Percentiles rank a stretch among this genome's conserved stretches.
These are phyloP conservation scores for Sebastes diaconus DNA, from an alignment of 2,797 vertebrate genomes.

Conservation along the genomic window DNA sequence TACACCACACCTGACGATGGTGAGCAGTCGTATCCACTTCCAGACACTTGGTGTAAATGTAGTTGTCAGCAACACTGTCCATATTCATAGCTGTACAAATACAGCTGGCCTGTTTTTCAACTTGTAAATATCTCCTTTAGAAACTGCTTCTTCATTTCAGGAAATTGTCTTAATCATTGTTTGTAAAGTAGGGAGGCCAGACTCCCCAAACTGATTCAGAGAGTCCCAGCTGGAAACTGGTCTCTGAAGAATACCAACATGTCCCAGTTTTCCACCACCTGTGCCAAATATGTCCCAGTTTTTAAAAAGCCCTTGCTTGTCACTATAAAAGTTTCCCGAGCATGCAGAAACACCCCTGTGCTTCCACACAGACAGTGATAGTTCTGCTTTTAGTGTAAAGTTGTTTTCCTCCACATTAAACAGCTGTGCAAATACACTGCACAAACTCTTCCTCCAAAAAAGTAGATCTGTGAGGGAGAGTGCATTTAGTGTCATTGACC, in stretches of 20 bases:
- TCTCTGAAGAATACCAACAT: constrained; percentile 13
- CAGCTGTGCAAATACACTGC: background rate
- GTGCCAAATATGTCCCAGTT: constrained; percentile 23
- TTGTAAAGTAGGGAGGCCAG: constrained; percentile 25
- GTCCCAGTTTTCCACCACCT: constrained; percentile 29
- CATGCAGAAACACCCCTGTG: background rate
- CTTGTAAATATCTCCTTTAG: background rate
- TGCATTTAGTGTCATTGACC: constrained; percentile 10
- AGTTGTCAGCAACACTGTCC: background rate
- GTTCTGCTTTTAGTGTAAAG: background rate
- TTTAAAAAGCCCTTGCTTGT: background rate
- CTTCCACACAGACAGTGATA: background rate
- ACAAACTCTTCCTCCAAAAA: background rate
- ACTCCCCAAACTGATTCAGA: background rate
- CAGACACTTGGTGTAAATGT: background rate
- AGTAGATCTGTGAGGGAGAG: background rate
- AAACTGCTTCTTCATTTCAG: background rate
- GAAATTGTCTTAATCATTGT: constrained; percentile 1
- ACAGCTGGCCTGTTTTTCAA: background rate
- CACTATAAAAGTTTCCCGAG: background rate
- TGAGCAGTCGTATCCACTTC: constrained; percentile 58
- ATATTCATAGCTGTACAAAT: background rate
- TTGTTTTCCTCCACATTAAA: background rate
- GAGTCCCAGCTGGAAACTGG: constrained; percentile 3
- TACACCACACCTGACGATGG: constrained; percentile 99